Percentiles rank a stretch among this genome's conserved stretches.
Conservation (phyloP, 2,797 vertebrate genomes). For the Neomorphus geoffroyi region DNA sequence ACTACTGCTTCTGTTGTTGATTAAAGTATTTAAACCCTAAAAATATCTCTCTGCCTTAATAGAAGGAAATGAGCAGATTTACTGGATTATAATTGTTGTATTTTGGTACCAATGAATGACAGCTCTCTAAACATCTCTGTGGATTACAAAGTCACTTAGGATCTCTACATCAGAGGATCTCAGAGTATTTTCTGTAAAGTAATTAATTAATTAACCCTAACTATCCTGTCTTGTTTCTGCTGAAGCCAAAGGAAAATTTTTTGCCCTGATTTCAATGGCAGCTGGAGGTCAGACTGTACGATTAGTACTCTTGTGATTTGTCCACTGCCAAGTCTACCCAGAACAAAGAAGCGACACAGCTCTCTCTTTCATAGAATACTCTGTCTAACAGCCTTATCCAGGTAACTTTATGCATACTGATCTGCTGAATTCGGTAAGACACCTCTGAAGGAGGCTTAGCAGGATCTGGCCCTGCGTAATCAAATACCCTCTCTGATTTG, state of each 20-base stretch:
- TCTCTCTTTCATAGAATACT: not conserved
- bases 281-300: not conserved
- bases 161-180: not conserved
- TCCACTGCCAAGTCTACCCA: not conserved
- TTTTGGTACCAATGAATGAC: not conserved
- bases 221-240: not conserved
- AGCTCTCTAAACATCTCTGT: not conserved
- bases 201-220: not conserved
- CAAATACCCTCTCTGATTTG: constrained; percentile 18
- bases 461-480: not conserved
- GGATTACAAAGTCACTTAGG: not conserved
- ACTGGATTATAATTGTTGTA: not conserved
- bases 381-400: constrained; percentile 18
- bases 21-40: not conserved
- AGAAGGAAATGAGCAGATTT: not conserved
- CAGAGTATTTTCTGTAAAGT: not conserved
- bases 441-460: not conserved
- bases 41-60: not conserved
- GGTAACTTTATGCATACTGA: constrained; percentile 52
- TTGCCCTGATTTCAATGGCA: constrained; percentile 19
- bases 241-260: not conserved
- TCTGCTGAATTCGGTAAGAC: constrained; percentile 17
- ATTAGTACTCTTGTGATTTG: constrained; percentile 3
- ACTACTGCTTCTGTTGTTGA: not conserved
- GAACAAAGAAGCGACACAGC: not conserved